A percentile compares a stretch with the other conserved stretches of the same genome.
Evolutionary conservation across 2,888 invertebrate genomes (phyloP).

Genomic region (Branchinecta sandiegonensis): DNA sequence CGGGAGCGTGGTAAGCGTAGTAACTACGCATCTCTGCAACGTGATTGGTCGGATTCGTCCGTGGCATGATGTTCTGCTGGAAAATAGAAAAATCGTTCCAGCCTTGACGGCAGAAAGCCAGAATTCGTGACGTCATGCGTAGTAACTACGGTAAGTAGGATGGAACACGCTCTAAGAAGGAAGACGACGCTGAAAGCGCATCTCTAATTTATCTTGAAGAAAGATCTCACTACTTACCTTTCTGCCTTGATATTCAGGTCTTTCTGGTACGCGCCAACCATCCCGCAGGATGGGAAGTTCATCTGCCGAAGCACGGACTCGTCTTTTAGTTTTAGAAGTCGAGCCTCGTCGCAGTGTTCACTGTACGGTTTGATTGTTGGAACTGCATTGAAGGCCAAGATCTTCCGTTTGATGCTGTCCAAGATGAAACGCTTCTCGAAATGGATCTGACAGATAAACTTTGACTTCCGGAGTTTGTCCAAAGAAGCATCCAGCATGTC

Average conservation of each 20-base stretch:
- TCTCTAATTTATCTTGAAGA: no score
- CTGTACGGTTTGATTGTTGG: conserved; percentile 1
- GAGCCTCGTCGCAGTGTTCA: neutral
- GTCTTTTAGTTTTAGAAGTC: neutral
- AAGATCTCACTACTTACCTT: neutral
- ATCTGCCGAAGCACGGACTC: neutral
- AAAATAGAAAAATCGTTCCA: no score
- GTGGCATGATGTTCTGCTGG: no score
- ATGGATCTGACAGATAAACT: conserved; percentile 10
- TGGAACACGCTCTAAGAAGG: no score
- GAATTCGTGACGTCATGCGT: no score
- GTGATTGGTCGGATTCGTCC: no score
- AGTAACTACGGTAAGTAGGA: no score
- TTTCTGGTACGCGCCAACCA: neutral
- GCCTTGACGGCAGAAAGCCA: no score
- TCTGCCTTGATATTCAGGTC: conserved; percentile 10
- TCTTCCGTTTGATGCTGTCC: conserved; percentile 3
- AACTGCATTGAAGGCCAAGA: conserved; percentile 2
- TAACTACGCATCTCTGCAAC: no score
- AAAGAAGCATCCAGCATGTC: neutral
- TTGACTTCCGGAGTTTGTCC: conserved; percentile 6
- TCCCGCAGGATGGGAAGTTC: neutral
- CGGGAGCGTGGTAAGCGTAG: no score
- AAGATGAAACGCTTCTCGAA: conserved; percentile 9
- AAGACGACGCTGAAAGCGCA: no score